Evolutionary conservation across 2,888 invertebrate species (phyloP).

Genomic region (Metopia argyrocephala): DNA sequence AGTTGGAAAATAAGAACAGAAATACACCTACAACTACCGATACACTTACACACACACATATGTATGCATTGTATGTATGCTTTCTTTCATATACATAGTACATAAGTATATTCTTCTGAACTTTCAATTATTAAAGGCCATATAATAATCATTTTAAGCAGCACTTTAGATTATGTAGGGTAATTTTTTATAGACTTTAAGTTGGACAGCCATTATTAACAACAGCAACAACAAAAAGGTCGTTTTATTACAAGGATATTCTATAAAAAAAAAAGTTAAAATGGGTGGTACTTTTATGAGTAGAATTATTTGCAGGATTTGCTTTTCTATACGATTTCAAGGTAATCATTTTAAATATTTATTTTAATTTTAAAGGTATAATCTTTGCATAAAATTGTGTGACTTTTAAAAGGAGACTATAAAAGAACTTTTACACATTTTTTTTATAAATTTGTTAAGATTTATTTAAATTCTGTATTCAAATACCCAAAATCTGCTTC

Average conservation of each 20-base stretch:
- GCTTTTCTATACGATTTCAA: no score
- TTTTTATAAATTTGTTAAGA: no score
- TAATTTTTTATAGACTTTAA: constrained; percentile 44
- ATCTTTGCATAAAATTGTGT: neutral
- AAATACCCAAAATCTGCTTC: no score
- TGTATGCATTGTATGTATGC: neutral
- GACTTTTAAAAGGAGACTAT: neutral
- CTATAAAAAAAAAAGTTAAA: constrained; percentile 18
- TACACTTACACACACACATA: neutral
- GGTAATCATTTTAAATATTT: neutral
- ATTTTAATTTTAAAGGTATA: neutral
- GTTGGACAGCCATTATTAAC: no score
- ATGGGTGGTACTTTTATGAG: constrained; percentile 15
- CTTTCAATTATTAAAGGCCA: constrained; percentile 57
- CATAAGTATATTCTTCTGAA: neutral
- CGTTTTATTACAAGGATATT: no score
- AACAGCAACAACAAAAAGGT: no score
- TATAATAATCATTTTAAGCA: constrained; percentile 51
- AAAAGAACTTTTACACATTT: no score
- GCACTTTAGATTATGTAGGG: constrained; percentile 38
- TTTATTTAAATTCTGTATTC: no score
- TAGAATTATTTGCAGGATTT: constrained; percentile 12
- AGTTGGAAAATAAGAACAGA: constrained; percentile 47
- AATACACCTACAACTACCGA: constrained; percentile 47
- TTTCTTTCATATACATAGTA: neutral